Evolutionary conservation across 2,113 vertebrate genomes (phyloP), one percentile per base, ranked within the genome.

Genomic region (Salminus brasiliensis): DNA sequence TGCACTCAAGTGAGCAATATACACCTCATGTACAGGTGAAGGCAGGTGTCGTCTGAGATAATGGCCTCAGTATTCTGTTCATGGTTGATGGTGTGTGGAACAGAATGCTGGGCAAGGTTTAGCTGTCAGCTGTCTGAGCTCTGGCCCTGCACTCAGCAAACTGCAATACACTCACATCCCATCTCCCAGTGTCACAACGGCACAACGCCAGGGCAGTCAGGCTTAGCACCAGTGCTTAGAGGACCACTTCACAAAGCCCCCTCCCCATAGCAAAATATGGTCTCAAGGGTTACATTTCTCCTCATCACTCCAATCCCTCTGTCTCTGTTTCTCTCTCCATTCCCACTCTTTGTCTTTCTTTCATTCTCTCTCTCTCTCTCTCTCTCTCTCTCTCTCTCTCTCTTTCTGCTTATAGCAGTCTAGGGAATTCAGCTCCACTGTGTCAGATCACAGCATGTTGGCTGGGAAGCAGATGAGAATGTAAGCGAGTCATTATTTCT

Each of bases 401-500:
- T 67, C 34, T 70, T 12, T 25, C 69, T 76, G 70, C 59, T 87
- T 65, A 29, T 32, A 78, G 79, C 67, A 75, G 82, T 75, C 78
- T 68, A 62, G 32, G 78, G 53, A 78, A 23, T 69, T 60, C 34
- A 75, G 78, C 74, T 84, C 59, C 23, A 74, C 72, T 57, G 79
- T 87, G 81, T 73, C 67, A 60, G 34, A 69, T 52, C 83, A 76
- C 76, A 74, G 81, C 67, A 60, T 36, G 0, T 41, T 79, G 81
- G 85, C 85, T 85, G 84, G 52, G 67, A 85, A 85, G 82, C 85
- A 85, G 77, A 47, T 7, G 80, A 84, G 78, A 87, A 87, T 80
- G 81, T 77, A 77, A 83, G 87, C 63, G 81, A 82, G 87, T 92
- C 88, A 90, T 93, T 92, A 91, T 90, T 81, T 84, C 84, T 84